Conservation (phyloP, 92 coral and sea anemone species). For the Parazoanthus swiftii region DNA sequence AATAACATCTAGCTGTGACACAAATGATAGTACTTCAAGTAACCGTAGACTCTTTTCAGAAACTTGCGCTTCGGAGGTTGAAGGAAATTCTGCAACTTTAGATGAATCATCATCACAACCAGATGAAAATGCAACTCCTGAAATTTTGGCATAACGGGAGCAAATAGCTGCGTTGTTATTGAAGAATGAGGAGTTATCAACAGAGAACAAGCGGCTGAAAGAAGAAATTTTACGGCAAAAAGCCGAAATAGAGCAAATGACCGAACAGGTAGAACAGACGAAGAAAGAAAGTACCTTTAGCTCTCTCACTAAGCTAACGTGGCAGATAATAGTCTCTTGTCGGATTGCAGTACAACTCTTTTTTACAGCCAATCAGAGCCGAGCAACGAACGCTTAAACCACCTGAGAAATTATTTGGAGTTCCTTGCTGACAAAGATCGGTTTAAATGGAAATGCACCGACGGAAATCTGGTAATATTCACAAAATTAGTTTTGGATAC, state of each 20-base stretch:
- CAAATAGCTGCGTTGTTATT: conserved; percentile 36
- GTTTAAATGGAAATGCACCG: not conserved
- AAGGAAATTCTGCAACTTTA: not conserved
- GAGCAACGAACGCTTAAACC: not conserved
- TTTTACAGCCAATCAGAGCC: not conserved
- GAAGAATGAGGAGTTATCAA: conserved; percentile 33
- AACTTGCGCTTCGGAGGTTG: conserved; percentile 23
- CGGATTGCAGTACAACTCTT: not conserved
- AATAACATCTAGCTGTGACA: conserved; percentile 14
- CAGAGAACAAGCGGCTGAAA: conserved; percentile 40
- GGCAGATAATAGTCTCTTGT: too few species aligned
- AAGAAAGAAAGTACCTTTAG: too few species aligned
- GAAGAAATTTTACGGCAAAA: conserved; percentile 15
- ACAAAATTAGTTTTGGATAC: not conserved
- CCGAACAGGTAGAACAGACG: too few species aligned
- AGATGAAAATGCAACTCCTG: conserved; percentile 41
- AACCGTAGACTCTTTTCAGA: conserved; percentile 49
- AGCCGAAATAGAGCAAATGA: too few species aligned
- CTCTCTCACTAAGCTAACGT: too few species aligned
- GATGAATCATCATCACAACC: conserved; percentile 25
- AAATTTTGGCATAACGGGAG: conserved; percentile 2
- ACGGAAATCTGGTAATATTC: not conserved
- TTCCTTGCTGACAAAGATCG: not conserved
- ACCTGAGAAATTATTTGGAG: not conserved
- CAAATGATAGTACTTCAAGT: conserved; percentile 6